These are phyloP conservation scores for Acipenser oxyrinchus DNA, from an alignment of 2,797 vertebrate genomes.

Conservation along the genomic window DNA sequence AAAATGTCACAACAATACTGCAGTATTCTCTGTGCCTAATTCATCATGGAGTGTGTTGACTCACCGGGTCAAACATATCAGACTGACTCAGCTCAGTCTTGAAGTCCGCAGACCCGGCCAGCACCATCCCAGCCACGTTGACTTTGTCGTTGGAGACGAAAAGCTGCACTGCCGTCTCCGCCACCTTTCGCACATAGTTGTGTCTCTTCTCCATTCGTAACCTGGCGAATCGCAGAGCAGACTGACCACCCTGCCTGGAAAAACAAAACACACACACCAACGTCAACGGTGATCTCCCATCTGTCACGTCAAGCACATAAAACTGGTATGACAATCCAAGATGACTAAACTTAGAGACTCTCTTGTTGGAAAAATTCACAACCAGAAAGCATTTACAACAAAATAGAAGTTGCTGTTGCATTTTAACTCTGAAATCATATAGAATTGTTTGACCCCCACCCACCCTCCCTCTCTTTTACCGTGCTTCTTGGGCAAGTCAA, in stretches of 20 bases:
- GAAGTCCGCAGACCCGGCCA: constrained; percentile 96
- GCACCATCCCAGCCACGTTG: constrained; percentile 93
- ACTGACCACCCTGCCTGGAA: constrained; percentile 92
- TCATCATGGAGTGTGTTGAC: constrained; percentile 22
- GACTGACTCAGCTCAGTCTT: constrained; percentile 98
- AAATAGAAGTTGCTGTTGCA: too few species aligned
- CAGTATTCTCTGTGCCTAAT: neutral
- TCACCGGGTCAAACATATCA: constrained; percentile 98
- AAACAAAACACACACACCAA: constrained; percentile 1
- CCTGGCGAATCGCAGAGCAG: constrained; percentile 94
- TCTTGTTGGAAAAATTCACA: too few species aligned
- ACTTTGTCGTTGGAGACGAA: constrained; percentile 98
- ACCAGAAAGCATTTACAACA: too few species aligned
- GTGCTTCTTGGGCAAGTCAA: constrained; percentile 98
- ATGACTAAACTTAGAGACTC: too few species aligned
- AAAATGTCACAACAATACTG: neutral
- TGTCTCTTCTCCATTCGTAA: constrained; percentile 98
- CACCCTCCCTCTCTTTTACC: constrained; percentile 51
- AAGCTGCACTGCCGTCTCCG: constrained; percentile 94
- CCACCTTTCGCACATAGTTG: constrained; percentile 98
- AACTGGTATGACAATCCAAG: too few species aligned
- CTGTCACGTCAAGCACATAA: too few species aligned
- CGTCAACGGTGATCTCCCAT: too few species aligned
- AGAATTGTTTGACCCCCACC: neutral
- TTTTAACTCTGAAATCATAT: neutral